A percentile compares a stretch with the other conserved stretches of the same genome.
These are phyloP conservation scores for Hestina assimilis DNA, from an alignment of 1,140 invertebrate species.

Conservation along the genomic window DNA sequence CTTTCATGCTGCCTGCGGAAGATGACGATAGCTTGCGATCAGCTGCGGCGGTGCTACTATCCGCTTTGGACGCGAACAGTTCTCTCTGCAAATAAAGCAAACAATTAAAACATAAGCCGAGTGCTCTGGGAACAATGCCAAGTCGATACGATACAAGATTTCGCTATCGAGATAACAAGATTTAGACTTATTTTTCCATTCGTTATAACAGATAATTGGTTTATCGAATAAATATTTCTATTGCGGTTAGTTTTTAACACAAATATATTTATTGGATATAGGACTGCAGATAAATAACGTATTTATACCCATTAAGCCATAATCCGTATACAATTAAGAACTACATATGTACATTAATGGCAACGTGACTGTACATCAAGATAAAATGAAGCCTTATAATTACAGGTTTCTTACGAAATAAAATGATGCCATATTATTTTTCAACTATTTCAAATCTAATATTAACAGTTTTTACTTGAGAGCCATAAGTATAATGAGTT, in stretches of 20 bases:
- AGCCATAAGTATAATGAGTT: too few species aligned
- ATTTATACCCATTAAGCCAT: too few species aligned
- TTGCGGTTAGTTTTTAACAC: conserved; percentile 1
- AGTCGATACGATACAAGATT: conserved; percentile 8
- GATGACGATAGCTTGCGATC: conserved; percentile 92
- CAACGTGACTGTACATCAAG: conserved; percentile 10
- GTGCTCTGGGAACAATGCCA: conserved; percentile 17
- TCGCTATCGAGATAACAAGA: conserved; percentile 2
- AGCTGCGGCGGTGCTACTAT: conserved; percentile 79
- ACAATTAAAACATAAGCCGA: conserved; percentile 14
- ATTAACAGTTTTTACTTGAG: too few species aligned
- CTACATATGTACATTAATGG: not conserved
- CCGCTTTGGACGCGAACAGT: conserved; percentile 87
- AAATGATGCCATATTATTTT: not conserved
- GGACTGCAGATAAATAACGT: too few species aligned
- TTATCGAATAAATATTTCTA: conserved; percentile 1
- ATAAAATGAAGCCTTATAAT: conserved; percentile 10
- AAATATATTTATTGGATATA: too few species aligned
- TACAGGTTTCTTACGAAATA: not conserved
- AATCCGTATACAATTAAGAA: not conserved
- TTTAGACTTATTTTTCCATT: conserved; percentile 9
- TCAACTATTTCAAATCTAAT: not conserved
- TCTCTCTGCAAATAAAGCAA: conserved; percentile 86
- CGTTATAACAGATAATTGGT: conserved; percentile 12
- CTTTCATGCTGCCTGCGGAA: conserved; percentile 94